These are phyloP conservation scores for Indicator indicator DNA, from an alignment of 2,113 vertebrate genomes.

Conservation along the genomic window DNA sequence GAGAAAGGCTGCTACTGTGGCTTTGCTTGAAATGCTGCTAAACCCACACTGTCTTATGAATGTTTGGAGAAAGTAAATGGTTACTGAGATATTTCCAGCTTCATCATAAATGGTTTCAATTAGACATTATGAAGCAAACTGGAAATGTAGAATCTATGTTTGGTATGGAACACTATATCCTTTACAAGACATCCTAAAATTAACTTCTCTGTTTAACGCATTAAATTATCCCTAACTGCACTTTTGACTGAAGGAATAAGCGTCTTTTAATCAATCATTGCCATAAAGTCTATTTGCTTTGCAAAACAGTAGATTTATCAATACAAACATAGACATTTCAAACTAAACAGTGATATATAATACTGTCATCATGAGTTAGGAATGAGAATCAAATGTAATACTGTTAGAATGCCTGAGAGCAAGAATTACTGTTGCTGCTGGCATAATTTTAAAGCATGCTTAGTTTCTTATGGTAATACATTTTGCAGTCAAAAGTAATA, in stretches of 20 bases:
- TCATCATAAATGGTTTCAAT: slow-evolving; percentile 66
- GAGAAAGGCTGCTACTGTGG: slow-evolving; percentile 69
- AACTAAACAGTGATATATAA: background rate
- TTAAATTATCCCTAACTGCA: slow-evolving; percentile 43
- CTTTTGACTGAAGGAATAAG: slow-evolving; percentile 5
- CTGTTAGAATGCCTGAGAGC: background rate
- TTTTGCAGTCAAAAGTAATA: slow-evolving; percentile 1
- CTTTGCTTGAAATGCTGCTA: slow-evolving; percentile 63
- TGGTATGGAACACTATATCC: slow-evolving; percentile 6
- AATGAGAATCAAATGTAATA: background rate
- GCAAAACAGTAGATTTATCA: slow-evolving; percentile 35
- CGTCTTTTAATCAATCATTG: slow-evolving; percentile 35
- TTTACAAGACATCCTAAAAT: slow-evolving; percentile 52
- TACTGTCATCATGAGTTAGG: background rate
- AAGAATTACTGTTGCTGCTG: background rate
- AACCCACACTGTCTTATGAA: slow-evolving; percentile 59
- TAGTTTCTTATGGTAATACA: background rate
- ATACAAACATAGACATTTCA: slow-evolving; percentile 8
- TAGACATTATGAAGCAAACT: slow-evolving; percentile 51
- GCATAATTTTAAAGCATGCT: background rate
- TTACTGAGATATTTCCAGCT: slow-evolving; percentile 61
- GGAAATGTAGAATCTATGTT: slow-evolving; percentile 19
- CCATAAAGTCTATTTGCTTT: slow-evolving; percentile 31
- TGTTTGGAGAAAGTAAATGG: slow-evolving; percentile 55
- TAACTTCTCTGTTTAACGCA: background rate